These are phyloP conservation scores for Podabrus alpinus DNA, from an alignment of 2,888 invertebrate genomes.

Conservation along the genomic window DNA sequence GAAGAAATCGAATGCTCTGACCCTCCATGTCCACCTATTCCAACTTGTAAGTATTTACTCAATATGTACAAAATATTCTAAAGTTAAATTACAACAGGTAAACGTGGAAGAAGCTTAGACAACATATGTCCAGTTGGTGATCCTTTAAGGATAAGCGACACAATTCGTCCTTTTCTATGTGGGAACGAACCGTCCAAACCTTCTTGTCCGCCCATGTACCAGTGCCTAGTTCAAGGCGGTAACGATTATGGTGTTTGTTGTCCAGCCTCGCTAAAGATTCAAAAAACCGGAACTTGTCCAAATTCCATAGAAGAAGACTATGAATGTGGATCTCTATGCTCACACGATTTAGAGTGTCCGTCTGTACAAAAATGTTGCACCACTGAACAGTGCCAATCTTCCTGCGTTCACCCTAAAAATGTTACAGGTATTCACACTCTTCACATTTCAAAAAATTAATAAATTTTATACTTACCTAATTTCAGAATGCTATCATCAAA, in stretches of 20 bases:
- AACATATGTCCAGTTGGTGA: conserved; percentile 80
- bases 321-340: conserved; percentile 69
- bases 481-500: conserved; percentile 73
- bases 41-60: conserved; percentile 67
- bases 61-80: conserved; percentile 7
- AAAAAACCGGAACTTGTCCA: conserved; percentile 81
- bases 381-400: conserved; percentile 72
- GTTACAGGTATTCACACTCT: conserved; percentile 62
- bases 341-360: conserved; percentile 80
- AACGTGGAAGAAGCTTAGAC: conserved; percentile 75
- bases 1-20: conserved; percentile 77
- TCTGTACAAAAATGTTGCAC: conserved; percentile 82
- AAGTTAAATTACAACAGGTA: conserved; percentile 58
- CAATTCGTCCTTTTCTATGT: conserved; percentile 79
- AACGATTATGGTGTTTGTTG: conserved; percentile 90
- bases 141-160: conserved; percentile 72
- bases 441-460: neutral
- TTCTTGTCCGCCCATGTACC: conserved; percentile 79
- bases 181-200: conserved; percentile 82
- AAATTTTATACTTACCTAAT: neutral
- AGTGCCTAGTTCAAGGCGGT: conserved; percentile 77
- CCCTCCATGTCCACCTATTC: conserved; percentile 83
- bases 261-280: conserved; percentile 74
- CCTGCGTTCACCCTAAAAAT: conserved; percentile 76
- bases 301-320: conserved; percentile 54